Evolutionary conservation across 2,113 vertebrate species (phyloP), one percentile per base, ranked within the genome.

Genomic region (Podarcis cretensis): DNA sequence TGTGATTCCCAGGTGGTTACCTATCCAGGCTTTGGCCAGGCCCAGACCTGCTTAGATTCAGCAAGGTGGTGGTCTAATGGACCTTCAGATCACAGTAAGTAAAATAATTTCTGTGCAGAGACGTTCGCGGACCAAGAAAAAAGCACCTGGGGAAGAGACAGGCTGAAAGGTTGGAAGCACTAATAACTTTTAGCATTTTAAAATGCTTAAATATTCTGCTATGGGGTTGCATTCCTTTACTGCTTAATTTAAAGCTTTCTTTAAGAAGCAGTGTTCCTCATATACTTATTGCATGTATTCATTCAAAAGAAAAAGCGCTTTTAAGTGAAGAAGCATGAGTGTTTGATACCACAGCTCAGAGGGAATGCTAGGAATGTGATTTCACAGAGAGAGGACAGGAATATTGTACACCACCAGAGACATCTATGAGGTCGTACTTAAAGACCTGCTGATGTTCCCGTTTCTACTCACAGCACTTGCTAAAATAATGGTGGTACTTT

Each of bases 381-480:
- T 54, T 10, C 48, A 54, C 48, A 54, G 86, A 75, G 75, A 83
- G 87, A 59, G 57, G 71, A 88, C 87, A 59, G 57, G 71, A 89
- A 89, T 82, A 18, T 77, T 89, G 89, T 77, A 92, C 69, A 69
- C 84, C 89, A 92, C 88, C 87, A 90, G 92, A 91, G 82, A 87
- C 8, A 63, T 85, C 66, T 59, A 35, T 82, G 90, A 83, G 91
- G 76, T 92, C 89, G 77, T 40, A 89, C 85, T 86, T 63, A 84
- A 90, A 1, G 86, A 91, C 82, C 69, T 59, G 76, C 83, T 88
- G 86, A 40, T 92, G 84, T 5, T 89, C 27, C 90, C 89, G 86
- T 90, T 93, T 88, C 83, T 85, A 81, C 89, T 92, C 93, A 35
- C 23, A 90, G 91, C 85, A 90, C 89, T 92, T 91, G 90, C 89